A percentile compares a stretch with the other conserved stretches of the same genome.
Conservation (phyloP, 2,113 vertebrate genomes). For the Hylia prasina region DNA sequence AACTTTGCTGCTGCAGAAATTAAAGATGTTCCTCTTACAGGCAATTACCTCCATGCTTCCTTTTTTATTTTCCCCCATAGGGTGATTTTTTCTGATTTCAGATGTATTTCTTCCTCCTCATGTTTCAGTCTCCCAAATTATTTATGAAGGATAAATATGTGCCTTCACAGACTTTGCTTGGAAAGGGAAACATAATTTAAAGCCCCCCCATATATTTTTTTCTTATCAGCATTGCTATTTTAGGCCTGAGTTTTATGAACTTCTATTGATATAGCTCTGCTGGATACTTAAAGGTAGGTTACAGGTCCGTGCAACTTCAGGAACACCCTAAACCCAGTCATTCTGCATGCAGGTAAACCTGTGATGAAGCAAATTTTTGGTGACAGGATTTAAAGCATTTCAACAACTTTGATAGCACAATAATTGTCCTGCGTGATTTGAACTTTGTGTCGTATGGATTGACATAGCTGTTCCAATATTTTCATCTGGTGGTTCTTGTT, state of each 20-base stretch:
- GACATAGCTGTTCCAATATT: background rate
- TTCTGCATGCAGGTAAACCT: background rate
- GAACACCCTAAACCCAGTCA: background rate
- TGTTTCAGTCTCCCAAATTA: background rate
- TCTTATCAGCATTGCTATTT: conserved; percentile 12
- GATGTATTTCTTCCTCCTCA: background rate
- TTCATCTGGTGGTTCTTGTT: background rate
- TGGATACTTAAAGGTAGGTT: background rate
- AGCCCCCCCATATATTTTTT: background rate
- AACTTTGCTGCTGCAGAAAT: background rate
- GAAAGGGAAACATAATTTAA: background rate
- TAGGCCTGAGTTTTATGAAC: background rate
- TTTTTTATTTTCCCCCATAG: fast-evolving
- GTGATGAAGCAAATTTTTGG: background rate
- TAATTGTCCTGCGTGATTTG: background rate
- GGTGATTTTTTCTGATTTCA: background rate
- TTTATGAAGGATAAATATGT: background rate
- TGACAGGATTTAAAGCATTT: background rate
- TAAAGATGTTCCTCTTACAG: background rate
- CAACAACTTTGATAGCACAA: fast-evolving
- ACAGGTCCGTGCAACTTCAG: background rate
- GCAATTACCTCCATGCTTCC: background rate
- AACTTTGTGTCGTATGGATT: background rate
- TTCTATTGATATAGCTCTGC: background rate
- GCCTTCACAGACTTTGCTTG: background rate